A percentile compares a stretch with the other conserved stretches of the same genome.
phyloP scores from a whole-genome alignment of 2,888 invertebrate species.

The Papilio elwesi region DNA sequence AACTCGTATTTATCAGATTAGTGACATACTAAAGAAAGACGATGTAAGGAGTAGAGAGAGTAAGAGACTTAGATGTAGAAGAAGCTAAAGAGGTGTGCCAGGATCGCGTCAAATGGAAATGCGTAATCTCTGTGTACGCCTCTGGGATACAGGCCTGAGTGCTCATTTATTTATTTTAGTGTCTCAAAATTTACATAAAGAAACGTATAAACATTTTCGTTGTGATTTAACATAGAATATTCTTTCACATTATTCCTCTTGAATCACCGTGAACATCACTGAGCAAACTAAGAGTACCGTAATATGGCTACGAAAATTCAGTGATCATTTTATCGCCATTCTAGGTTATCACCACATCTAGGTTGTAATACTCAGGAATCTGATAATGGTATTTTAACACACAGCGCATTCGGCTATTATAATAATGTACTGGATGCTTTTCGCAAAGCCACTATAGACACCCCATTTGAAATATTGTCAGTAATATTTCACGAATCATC shows the following conservation, averaged over 20 bases:
- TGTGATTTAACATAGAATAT: no score
- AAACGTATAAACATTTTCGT: no score
- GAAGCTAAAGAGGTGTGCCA: no score
- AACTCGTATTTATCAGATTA: no score
- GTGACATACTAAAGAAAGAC: no score
- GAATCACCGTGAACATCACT: not conserved
- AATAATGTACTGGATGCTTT: constrained; percentile 18
- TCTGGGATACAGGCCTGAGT: no score
- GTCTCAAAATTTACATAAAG: no score
- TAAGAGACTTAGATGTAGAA: no score
- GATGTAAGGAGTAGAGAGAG: no score
- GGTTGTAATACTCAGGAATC: constrained; percentile 11
- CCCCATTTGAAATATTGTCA: constrained; percentile 6
- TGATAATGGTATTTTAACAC: not conserved
- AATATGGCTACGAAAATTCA: not conserved
- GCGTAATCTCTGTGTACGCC: no score
- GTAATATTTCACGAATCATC: constrained; percentile 20
- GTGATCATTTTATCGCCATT: not conserved
- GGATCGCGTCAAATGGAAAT: no score
- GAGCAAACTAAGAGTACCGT: not conserved
- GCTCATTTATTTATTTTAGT: no score
- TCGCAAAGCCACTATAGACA: not conserved
- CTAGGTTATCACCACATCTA: not conserved
- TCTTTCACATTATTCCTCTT: not conserved
- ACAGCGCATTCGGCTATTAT: constrained; percentile 20